These are phyloP conservation scores for Malurus cyaneus DNA, from an alignment of 2,113 vertebrate genomes.

Conservation along the genomic window DNA sequence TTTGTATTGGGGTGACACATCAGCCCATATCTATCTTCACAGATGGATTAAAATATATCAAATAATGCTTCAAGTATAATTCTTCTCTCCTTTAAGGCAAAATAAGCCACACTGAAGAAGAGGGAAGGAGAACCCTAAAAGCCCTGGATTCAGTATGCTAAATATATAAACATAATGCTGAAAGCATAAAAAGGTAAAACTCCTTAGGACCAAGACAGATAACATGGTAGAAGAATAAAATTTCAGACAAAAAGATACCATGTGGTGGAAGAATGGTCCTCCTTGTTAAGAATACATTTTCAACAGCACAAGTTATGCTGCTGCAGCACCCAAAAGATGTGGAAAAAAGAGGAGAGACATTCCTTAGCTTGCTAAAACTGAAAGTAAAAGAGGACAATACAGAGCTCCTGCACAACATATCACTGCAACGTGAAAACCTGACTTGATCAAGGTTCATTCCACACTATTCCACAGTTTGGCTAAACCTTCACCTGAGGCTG, in stretches of 20 bases:
- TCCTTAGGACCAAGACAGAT: background rate
- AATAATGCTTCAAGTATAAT: background rate
- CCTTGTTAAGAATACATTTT: background rate
- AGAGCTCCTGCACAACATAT: background rate
- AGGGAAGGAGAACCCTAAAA: background rate
- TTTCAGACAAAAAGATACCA: background rate
- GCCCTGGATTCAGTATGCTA: background rate
- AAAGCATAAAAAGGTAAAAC: background rate
- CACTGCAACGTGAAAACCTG: background rate
- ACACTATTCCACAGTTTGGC: background rate
- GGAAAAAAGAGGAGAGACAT: background rate
- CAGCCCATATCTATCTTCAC: background rate
- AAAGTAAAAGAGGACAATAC: background rate
- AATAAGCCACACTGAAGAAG: background rate
- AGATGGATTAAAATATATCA: background rate
- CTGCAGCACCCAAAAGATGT: background rate
- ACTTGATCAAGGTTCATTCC: background rate
- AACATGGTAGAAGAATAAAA: background rate
- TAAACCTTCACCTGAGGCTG: background rate
- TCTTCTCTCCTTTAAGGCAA: background rate
- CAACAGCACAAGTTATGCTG: background rate
- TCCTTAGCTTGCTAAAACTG: background rate
- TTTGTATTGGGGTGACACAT: background rate
- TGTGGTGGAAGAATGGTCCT: background rate
- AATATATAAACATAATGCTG: background rate